These are phyloP conservation scores for Stegostoma tigrinum DNA, from an alignment of 2,113 vertebrate genomes.

Conservation along the genomic window DNA sequence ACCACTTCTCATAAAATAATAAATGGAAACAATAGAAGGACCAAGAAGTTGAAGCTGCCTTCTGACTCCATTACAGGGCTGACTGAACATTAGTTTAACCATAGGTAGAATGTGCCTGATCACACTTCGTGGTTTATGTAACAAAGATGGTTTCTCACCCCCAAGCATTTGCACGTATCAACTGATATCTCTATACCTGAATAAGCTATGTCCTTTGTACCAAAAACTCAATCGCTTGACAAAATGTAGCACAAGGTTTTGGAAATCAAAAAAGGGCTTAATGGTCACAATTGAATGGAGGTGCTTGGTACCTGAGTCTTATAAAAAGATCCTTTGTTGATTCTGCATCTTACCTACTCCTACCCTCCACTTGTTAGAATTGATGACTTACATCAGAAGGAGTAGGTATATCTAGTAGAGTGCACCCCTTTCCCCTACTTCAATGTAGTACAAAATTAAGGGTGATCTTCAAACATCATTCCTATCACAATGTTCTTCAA, in stretches of 20 bases:
- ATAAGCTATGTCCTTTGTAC: not conserved
- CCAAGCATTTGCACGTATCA: not conserved
- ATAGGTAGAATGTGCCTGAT: not conserved
- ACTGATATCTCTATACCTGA: not conserved
- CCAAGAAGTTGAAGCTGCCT: not conserved
- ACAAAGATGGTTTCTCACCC: not conserved
- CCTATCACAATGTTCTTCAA: not conserved
- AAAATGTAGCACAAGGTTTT: not conserved
- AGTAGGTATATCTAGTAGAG: not conserved
- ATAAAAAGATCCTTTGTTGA: not conserved
- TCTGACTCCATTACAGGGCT: not conserved
- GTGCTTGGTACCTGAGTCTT: not conserved
- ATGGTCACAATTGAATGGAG: not conserved
- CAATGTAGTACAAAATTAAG: not conserved
- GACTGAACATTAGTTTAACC: not conserved
- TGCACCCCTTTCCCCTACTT: not conserved
- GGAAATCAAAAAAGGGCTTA: too few relatives aligned
- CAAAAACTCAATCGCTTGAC: not conserved
- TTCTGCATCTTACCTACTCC: not conserved
- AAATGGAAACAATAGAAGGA: conserved; percentile 33
- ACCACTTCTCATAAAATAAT: conserved; percentile 26
- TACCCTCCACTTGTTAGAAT: not conserved
- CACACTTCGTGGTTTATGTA: not conserved
- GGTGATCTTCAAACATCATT: not conserved
- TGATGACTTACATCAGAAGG: not conserved